These are phyloP conservation scores for Tribolium freemani DNA, from an alignment of 2,888 invertebrate species.

Conservation along the genomic window DNA sequence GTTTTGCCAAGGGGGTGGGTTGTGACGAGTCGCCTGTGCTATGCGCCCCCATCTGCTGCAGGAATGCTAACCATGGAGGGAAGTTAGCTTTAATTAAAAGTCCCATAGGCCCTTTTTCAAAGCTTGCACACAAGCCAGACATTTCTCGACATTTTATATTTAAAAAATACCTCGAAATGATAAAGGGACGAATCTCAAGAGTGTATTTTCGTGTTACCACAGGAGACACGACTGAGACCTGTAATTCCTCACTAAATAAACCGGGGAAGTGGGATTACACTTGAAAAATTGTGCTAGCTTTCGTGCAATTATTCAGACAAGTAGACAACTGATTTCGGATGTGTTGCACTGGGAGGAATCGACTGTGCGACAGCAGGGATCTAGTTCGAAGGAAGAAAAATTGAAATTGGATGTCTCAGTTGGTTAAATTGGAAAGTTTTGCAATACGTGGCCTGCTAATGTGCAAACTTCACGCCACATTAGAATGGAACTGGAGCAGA, in stretches of 20 bases:
- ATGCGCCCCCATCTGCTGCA: constrained; percentile 41
- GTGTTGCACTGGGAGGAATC: not conserved
- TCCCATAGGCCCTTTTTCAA: constrained; percentile 65
- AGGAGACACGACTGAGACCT: constrained; percentile 55
- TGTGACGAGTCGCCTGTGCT: constrained; percentile 30
- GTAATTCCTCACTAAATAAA: constrained; percentile 61
- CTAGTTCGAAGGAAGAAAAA: constrained; percentile 39
- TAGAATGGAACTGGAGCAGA: constrained; percentile 65
- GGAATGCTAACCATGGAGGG: constrained; percentile 69
- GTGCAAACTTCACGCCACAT: constrained; percentile 67
- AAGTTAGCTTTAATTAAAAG: constrained; percentile 68
- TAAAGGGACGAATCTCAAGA: constrained; percentile 40
- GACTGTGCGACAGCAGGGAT: constrained; percentile 1
- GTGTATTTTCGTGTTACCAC: constrained; percentile 48
- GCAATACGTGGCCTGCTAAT: constrained; percentile 18
- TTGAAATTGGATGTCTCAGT: constrained; percentile 36
- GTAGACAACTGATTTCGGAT: constrained; percentile 17
- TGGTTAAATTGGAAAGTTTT: not conserved
- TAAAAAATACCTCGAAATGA: not conserved
- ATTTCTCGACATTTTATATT: too few relatives aligned
- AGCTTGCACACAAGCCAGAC: constrained; percentile 55
- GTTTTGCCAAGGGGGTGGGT: not conserved
- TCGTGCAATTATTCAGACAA: constrained; percentile 39
- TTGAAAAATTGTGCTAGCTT: constrained; percentile 60
- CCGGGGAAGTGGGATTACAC: constrained; percentile 59